Percentiles rank a stretch among this genome's conserved stretches.
These are phyloP conservation scores for Pelecanoides urinatrix DNA, from an alignment of 2,113 vertebrate genomes.

Conservation along the genomic window DNA sequence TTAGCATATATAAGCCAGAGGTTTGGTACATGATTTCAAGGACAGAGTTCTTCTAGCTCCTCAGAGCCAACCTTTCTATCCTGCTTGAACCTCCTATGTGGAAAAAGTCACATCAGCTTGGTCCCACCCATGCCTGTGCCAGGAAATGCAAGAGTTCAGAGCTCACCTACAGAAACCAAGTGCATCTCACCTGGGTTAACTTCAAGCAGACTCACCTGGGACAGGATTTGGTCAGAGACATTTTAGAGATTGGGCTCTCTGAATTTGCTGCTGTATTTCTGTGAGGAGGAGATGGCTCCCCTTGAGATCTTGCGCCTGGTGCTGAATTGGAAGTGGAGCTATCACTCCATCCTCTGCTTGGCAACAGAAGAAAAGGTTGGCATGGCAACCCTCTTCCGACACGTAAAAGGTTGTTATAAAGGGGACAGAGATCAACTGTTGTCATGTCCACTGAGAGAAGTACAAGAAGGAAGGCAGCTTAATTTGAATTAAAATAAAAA, in stretches of 20 bases:
- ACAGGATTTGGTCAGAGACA: background rate
- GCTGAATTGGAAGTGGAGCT: background rate
- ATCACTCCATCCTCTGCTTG: conserved; percentile 9
- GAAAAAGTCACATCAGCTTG: fast-evolving
- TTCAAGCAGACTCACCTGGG: background rate
- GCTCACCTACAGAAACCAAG: background rate
- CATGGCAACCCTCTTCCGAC: conserved; percentile 40
- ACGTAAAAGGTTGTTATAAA: background rate
- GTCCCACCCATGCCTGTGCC: fast-evolving
- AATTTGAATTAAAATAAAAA: background rate
- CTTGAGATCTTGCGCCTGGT: background rate
- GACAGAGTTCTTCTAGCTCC: background rate
- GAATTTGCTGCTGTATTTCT: too few species aligned
- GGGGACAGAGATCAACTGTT: conserved; percentile 6
- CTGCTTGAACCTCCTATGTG: background rate
- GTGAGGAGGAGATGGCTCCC: background rate
- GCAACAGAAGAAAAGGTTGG: conserved; percentile 44
- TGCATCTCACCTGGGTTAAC: background rate
- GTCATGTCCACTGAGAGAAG: conserved; percentile 4
- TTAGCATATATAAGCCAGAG: too few species aligned
- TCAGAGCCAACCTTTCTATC: background rate
- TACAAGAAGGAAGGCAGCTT: background rate
- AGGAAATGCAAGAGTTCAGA: too few species aligned
- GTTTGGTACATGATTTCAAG: background rate
- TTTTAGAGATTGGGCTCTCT: fast-evolving